Evolutionary conservation across 2,888 invertebrate genomes (phyloP), one percentile per base, ranked within the genome.

Genomic region (Sinohyriopsis cumingii): DNA sequence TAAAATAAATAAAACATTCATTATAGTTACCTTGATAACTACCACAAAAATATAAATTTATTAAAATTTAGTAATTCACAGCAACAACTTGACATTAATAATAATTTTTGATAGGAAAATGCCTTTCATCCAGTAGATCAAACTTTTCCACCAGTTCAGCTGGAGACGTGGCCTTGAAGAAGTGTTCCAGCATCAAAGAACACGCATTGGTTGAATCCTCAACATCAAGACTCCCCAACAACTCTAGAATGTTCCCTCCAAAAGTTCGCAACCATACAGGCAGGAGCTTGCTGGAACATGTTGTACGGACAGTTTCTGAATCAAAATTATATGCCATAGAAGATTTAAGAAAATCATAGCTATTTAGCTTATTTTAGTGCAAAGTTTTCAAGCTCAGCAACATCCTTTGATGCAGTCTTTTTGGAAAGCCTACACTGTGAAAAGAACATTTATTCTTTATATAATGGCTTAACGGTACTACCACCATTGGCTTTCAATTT

Each of bases 181-280:
- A 89, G 19, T 90, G 90, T 3, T 90, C 84, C 19, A 94, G 87
- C 60, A 92, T 91, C 74, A 91, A 89, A 73, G 92, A 90, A n/a
- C 92, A 91, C 25, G 92, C 91, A 64, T 92, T 91, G 0, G 91
- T 89, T 55, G 93, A 93, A 71, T 92, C 92, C 77, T 95, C 95
- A 59, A 95, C 91, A 82, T 95, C 93, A 33, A 96, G 91, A 5
- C 94, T 94, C 72, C 93, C 93, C 65, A 96, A 91, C n/a, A 97
- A 91, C 9, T 93, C 91, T 22, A 95, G 90, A 60, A 94, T 93
- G 82, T 95, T 93, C 3, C 93, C 93, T 63, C 94, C 92, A 84
- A 94, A 95, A 1, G 93, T 91, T 66, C 93, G 92, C 72, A 96
- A 90, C 96, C 96, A 96, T 2, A 93, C 91, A 0, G 94, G 94